Conservation (phyloP, 2,888 invertebrate species). For the Pandemis heparana region DNA sequence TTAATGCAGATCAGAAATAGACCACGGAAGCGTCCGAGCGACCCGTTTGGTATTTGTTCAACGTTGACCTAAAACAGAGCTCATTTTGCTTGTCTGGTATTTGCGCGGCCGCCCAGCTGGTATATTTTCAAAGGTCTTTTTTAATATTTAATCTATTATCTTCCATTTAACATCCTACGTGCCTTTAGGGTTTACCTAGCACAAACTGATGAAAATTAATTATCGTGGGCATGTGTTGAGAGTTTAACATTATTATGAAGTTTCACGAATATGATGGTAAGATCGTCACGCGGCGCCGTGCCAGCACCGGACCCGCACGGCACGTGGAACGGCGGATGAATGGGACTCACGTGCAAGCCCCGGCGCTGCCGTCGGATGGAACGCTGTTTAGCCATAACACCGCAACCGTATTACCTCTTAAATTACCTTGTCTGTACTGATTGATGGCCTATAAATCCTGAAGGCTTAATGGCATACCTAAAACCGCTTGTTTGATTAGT, state of each 20-base stretch:
- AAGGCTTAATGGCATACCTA: conserved; percentile 47
- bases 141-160: not conserved
- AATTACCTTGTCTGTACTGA: conserved; percentile 51
- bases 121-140: not conserved
- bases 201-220: not conserved
- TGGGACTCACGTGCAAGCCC: conserved; percentile 70
- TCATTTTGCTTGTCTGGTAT: conserved; percentile 84
- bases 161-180: not conserved
- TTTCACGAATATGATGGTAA: conserved; percentile 45
- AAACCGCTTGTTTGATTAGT: conserved; percentile 27
- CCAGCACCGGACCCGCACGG: conserved; percentile 69
- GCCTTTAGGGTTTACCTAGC: not conserved
- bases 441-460: conserved; percentile 52
- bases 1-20: conserved; percentile 83
- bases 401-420: conserved; percentile 48
- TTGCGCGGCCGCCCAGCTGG: conserved; percentile 71
- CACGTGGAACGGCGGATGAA: conserved; percentile 78
- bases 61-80: conserved; percentile 85
- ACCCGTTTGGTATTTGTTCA: conserved; percentile 86
- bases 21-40: conserved; percentile 84
- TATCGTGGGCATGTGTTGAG: not conserved
- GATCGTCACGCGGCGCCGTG: conserved; percentile 77
- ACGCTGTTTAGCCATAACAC: conserved; percentile 39
- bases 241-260: conserved; percentile 25
- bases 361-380: conserved; percentile 45